Percentiles rank a stretch among this genome's conserved stretches.
phyloP scores from a whole-genome alignment of 2,113 vertebrate species.

The Neodontobutis hainanensis region DNA sequence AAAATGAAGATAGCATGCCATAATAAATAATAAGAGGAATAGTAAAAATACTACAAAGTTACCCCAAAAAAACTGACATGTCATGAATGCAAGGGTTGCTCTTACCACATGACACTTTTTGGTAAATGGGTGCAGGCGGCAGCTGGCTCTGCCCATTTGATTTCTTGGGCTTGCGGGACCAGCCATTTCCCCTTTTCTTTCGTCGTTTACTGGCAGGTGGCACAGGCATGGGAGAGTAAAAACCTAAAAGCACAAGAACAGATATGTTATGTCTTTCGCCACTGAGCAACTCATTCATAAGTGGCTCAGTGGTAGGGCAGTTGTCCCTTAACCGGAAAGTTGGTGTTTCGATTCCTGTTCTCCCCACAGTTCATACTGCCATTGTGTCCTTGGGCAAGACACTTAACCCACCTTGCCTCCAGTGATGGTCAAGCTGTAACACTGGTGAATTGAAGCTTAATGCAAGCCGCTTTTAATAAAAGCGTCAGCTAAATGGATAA shows the following conservation, averaged over 20 bases:
- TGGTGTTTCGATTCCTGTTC: no score
- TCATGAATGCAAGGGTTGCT: constrained; percentile 13
- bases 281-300: no score
- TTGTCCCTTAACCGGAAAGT: no score
- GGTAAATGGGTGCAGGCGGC: constrained; percentile 28
- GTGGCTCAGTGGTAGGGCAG: no score
- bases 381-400: no score
- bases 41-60: not conserved
- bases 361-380: no score
- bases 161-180: constrained; percentile 67
- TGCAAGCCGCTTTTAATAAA: no score
- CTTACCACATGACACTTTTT: constrained; percentile 89
- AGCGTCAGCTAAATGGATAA: no score
- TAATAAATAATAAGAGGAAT: constrained; percentile 1
- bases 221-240: constrained; percentile 70
- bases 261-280: not conserved
- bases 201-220: constrained; percentile 66
- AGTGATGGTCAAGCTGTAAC: no score
- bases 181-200: constrained; percentile 72
- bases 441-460: no score
- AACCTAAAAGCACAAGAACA: constrained; percentile 66
- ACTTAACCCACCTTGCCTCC: no score
- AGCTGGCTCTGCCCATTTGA: constrained; percentile 31
- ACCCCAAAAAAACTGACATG: not conserved
- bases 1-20: not conserved